These are phyloP conservation scores for Rattus rattus DNA, from an alignment of 2,113 vertebrate species.

Conservation along the genomic window DNA sequence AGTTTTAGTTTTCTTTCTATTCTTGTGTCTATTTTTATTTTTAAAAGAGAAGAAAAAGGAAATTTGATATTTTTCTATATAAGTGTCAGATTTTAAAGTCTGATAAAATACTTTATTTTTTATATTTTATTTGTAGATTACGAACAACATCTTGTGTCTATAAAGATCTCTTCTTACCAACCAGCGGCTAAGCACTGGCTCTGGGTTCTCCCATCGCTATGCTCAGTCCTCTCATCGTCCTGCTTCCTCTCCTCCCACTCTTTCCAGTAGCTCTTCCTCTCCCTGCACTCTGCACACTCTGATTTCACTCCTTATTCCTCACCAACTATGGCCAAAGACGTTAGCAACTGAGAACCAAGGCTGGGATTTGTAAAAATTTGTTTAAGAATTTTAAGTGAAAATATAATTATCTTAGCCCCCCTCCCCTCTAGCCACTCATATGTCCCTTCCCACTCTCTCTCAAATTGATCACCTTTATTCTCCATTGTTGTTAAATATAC, in stretches of 20 bases:
- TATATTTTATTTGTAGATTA: background rate
- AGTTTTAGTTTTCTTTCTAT: background rate
- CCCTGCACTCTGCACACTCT: background rate
- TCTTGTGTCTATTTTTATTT: background rate
- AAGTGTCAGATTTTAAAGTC: constrained; percentile 7
- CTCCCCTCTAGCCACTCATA: background rate
- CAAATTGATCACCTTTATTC: background rate
- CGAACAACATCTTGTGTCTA: constrained; percentile 6
- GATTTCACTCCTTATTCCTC: background rate
- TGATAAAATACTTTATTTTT: constrained; percentile 46
- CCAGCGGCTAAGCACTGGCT: background rate
- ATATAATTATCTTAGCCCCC: background rate
- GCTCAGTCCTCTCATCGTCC: background rate
- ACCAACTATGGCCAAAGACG: background rate
- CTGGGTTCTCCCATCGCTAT: background rate
- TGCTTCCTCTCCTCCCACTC: background rate
- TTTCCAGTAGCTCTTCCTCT: background rate
- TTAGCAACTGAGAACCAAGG: background rate
- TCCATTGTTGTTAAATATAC: background rate
- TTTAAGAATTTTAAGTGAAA: background rate
- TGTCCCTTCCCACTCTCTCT: background rate
- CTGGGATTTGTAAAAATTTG: background rate
- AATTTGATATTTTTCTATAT: background rate
- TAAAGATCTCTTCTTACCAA: constrained; percentile 11
- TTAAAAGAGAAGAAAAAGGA: background rate